phyloP scores from a whole-genome alignment of 92 coral and sea anemone genomes.

The Desmophyllum pertusum region DNA sequence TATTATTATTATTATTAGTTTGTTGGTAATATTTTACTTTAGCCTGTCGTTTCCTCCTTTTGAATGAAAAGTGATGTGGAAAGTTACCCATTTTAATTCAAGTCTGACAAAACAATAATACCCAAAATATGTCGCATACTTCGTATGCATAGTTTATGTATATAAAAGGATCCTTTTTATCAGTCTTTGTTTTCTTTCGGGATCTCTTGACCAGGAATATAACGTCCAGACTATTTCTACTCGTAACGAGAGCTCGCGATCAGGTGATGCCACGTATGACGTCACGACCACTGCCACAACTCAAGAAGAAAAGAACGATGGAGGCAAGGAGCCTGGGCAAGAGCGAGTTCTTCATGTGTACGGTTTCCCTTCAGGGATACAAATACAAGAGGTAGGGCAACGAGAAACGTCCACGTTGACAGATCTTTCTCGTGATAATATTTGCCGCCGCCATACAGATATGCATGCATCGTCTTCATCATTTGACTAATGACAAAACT shows the following conservation, averaged over 20 bases:
- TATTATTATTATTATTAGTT: too few species aligned
- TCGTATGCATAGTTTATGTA: background rate
- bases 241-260: constrained; percentile 1
- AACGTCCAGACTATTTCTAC: constrained; percentile 8
- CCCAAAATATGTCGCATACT: background rate
- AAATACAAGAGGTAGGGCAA: constrained; percentile 24
- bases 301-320: background rate
- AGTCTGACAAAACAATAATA: background rate
- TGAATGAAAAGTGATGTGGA: too few species aligned
- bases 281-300: background rate
- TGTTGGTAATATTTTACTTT: too few species aligned
- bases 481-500: too few species aligned
- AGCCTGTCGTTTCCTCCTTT: too few species aligned
- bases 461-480: too few species aligned
- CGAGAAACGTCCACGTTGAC: background rate
- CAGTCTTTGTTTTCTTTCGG: background rate
- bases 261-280: background rate
- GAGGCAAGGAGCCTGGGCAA: constrained; percentile 22
- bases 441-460: background rate
- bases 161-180: too few species aligned
- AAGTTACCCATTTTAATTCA: too few species aligned
- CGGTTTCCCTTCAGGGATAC: constrained; percentile 29
- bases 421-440: background rate
- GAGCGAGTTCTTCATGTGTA: constrained; percentile 5
- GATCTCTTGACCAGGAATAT: constrained; percentile 14